Evolutionary conservation across 2,113 vertebrate species (phyloP), one percentile per base, ranked within the genome.

Genomic region (Halichoeres trimaculatus): DNA sequence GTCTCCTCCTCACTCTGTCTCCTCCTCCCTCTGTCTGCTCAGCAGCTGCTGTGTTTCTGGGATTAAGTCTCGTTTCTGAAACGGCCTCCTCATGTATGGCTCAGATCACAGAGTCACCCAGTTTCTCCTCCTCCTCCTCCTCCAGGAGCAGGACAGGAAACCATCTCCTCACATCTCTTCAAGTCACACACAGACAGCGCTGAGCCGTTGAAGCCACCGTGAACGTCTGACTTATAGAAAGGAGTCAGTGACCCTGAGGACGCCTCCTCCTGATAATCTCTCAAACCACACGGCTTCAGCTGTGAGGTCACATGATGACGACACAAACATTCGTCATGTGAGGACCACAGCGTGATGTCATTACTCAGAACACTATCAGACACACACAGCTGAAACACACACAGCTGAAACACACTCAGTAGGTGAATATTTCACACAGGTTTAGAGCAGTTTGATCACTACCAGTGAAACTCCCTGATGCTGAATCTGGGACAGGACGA

Each of bases 401-500:
- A 30, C 38, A 64, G 26, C 23, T 50, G 11, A 52, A 55, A 23
- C 30, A 9, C 22, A 70, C 22, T 64, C 19, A 60, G 30, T 17
- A 54, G 45, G 20, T 85, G 53, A 61, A 80, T 57, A 26, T 66
- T 80, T 61, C 22, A 81, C 59, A 16, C 63, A 74, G 17, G 76
- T 76, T 74, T 22, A 48, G 26, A 59, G 38, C 56, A 47, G 20
- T 72, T 81, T 78, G 48, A 83, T 70, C 38, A 59, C 22, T 69
- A 51, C 50, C 64, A 75, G n/a, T 26, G 34, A 43, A 82, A 78
- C 50, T 72, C 64, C 36, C 26, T 22, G 50, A 56, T 22, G n/a
- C 40, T 73, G 56, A 87, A 90, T 84, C 81, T 88, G 62, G 85
- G 84, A 77, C 81, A 78, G 1, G 10, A 35, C 76, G 12, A 86